Conservation (phyloP, 2,888 invertebrate species). For the Nomada goodeniana region DNA sequence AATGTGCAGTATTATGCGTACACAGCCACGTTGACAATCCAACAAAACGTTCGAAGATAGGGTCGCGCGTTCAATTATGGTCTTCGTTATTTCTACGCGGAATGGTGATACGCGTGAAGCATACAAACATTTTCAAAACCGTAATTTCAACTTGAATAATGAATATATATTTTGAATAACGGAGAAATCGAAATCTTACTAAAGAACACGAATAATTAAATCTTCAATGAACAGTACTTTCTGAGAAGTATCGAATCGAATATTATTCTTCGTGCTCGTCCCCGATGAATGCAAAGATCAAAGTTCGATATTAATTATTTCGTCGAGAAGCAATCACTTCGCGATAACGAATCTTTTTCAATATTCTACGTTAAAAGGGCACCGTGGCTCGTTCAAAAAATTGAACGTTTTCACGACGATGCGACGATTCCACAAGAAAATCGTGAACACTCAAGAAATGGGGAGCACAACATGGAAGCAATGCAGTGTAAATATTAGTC, state of each 20-base stretch:
- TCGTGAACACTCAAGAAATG: not conserved
- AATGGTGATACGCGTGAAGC: not conserved
- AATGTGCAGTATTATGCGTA: slow-evolving; percentile 13
- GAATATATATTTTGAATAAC: not conserved
- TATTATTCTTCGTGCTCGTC: not conserved
- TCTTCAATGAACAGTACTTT: too few relatives aligned
- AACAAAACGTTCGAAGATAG: slow-evolving; percentile 14
- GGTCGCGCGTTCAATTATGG: slow-evolving; percentile 21
- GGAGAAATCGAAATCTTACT: not conserved
- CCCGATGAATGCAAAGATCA: slow-evolving; percentile 26
- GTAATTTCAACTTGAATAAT: too few relatives aligned
- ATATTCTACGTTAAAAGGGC: not conserved
- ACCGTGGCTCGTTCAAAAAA: not conserved
- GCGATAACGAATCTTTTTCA: slow-evolving; percentile 42
- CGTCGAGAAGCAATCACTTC: slow-evolving; percentile 25
- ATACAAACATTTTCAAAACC: not conserved
- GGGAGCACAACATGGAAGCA: slow-evolving; percentile 18
- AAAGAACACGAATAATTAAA: too few relatives aligned
- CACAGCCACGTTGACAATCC: slow-evolving; percentile 8
- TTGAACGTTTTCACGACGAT: not conserved
- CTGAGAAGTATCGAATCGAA: too few relatives aligned
- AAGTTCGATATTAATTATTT: slow-evolving; percentile 41
- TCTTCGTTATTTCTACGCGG: not conserved
- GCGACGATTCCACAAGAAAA: not conserved
- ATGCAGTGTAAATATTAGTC: slow-evolving; percentile 26